Percentiles rank a stretch among this genome's conserved stretches.
These are phyloP conservation scores for Pan troglodytes DNA, from an alignment of 2,113 vertebrate species.

Conservation along the genomic window DNA sequence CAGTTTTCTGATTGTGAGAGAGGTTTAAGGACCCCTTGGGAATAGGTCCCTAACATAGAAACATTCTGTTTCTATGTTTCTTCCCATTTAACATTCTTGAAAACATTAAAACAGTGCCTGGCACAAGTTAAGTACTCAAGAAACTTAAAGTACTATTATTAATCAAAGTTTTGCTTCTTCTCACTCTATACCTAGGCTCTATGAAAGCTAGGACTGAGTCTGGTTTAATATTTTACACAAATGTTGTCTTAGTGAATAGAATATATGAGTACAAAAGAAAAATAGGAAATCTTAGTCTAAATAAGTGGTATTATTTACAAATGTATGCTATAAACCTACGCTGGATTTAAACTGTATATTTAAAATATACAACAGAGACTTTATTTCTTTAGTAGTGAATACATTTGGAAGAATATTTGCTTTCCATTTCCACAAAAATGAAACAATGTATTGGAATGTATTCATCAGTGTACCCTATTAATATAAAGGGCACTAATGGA, in stretches of 20 bases:
- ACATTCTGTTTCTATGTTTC: not conserved
- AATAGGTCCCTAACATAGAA: too few relatives aligned
- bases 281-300: not conserved
- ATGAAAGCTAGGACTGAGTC: not conserved
- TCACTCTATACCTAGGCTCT: not conserved
- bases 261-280: not conserved
- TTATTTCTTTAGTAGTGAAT: not conserved
- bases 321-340: not conserved
- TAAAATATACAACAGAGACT: not conserved
- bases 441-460: not conserved
- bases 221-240: not conserved
- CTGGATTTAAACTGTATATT: not conserved
- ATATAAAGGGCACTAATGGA: not conserved
- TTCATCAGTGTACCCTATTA: not conserved
- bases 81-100: not conserved
- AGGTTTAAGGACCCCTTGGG: not conserved
- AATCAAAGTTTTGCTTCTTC: not conserved
- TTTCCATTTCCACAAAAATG: not conserved
- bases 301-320: not conserved
- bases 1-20: not conserved
- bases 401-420: not conserved
- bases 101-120: not conserved
- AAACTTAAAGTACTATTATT: not conserved
- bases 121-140: not conserved
- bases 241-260: not conserved